These are phyloP conservation scores for Bombus cullumanus DNA, from an alignment of 1,140 invertebrate species.

Conservation along the genomic window DNA sequence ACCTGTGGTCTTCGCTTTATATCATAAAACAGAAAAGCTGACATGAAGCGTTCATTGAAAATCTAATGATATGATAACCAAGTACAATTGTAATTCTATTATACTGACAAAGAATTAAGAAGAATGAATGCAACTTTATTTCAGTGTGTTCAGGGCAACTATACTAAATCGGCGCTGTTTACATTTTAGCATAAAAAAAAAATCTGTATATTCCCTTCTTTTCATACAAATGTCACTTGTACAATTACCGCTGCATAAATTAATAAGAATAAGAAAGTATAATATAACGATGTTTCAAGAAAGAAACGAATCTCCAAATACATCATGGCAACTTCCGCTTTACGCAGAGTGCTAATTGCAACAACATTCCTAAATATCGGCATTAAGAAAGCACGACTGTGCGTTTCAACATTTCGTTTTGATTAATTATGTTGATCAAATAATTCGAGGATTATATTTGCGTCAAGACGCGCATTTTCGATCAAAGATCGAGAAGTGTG, in stretches of 20 bases:
- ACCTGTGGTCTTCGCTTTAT: background rate
- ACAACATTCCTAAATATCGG: slow-evolving; percentile 46
- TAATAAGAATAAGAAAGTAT: background rate
- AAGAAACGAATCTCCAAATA: background rate
- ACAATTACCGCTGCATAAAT: background rate
- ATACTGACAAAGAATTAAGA: background rate
- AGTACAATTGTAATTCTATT: background rate
- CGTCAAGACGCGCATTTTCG: slow-evolving; percentile 1
- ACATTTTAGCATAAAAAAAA: background rate
- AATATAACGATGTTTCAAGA: background rate
- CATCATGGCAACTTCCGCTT: background rate
- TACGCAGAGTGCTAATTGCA: slow-evolving; percentile 19
- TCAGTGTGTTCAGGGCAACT: background rate
- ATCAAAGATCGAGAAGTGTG: background rate
- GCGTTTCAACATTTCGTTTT: slow-evolving; percentile 7
- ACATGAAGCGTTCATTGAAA: background rate
- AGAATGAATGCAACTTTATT: background rate
- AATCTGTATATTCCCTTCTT: background rate
- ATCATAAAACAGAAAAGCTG: background rate
- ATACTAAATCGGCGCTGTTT: background rate
- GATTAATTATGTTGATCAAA: slow-evolving; percentile 7
- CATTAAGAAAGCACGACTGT: slow-evolving; percentile 19
- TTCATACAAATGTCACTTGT: background rate
- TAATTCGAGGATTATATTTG: slow-evolving; percentile 4
- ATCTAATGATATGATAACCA: background rate